These are phyloP conservation scores for Clarias laeviceps DNA, from an alignment of 2,797 vertebrate species.

Conservation along the genomic window DNA sequence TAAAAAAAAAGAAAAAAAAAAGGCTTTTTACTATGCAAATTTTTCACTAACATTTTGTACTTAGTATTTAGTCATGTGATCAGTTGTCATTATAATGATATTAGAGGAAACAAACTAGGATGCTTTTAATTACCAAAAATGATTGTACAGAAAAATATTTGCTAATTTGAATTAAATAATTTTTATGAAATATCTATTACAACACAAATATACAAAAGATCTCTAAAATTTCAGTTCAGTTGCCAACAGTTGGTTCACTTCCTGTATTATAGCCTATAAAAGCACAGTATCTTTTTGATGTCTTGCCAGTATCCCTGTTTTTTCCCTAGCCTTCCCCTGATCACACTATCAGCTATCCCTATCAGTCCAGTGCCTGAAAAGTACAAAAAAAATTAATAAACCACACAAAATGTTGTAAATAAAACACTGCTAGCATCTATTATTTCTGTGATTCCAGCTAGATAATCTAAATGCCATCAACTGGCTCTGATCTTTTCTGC, in stretches of 20 bases:
- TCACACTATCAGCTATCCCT: background rate
- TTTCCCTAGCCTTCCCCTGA: background rate
- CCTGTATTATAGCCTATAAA: background rate
- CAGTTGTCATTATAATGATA: too few species aligned
- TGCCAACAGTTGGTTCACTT: background rate
- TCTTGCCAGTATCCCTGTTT: background rate
- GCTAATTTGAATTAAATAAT: background rate
- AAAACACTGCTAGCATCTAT: background rate
- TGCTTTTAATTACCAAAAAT: background rate
- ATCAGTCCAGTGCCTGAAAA: background rate
- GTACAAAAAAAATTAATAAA: too few species aligned
- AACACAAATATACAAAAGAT: background rate
- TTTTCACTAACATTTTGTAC: too few species aligned
- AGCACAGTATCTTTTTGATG: background rate
- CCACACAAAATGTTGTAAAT: background rate
- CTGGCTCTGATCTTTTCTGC: background rate
- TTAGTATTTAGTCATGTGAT: too few species aligned
- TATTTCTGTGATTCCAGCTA: background rate
- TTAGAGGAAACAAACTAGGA: background rate
- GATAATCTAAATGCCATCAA: conserved; percentile 12
- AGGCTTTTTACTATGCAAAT: too few species aligned
- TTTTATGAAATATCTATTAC: background rate
- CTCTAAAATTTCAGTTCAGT: background rate
- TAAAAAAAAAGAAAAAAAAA: too few species aligned
- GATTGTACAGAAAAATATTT: background rate